A percentile compares a stretch with the other conserved stretches of the same genome.
phyloP scores from a whole-genome alignment of 2,113 vertebrate genomes.

The Otis tarda region DNA sequence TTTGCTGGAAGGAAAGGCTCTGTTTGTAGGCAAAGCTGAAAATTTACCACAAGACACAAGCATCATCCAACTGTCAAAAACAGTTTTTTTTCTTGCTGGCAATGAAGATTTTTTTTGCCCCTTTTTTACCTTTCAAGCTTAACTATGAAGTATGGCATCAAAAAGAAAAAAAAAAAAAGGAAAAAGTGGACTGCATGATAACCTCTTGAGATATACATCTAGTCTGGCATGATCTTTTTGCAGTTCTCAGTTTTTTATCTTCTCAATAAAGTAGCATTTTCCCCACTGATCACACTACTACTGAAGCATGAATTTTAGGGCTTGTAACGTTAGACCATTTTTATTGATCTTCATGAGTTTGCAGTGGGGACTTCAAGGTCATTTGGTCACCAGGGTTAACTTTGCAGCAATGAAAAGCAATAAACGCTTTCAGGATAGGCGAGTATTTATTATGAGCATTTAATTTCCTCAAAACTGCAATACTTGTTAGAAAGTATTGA shows the following conservation, averaged over 20 bases:
- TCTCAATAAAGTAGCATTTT: neutral
- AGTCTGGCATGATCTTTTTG: neutral
- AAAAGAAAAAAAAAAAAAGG: neutral
- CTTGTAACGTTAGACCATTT: conserved; percentile 31
- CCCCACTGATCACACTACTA: neutral
- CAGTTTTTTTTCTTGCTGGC: conserved; percentile 36
- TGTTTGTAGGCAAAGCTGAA: conserved; percentile 67
- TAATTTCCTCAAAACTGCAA: conserved; percentile 58
- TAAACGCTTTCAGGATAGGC: neutral
- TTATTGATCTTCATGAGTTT: conserved; percentile 29
- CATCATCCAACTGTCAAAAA: conserved; percentile 55
- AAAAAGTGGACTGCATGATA: neutral
- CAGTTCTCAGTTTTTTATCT: neutral
- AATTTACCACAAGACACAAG: conserved; percentile 65
- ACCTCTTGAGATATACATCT: neutral
- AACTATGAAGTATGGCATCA: neutral
- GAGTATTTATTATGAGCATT: conserved; percentile 1
- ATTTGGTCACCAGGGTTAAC: conserved; percentile 48
- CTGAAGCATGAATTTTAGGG: neutral
- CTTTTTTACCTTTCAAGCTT: conserved; percentile 38
- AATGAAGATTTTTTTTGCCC: neutral
- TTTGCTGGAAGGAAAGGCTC: conserved; percentile 62
- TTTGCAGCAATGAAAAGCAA: conserved; percentile 28
- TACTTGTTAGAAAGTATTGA: conserved; percentile 59
- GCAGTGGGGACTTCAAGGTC: conserved; percentile 10